Evolutionary conservation across 2,888 invertebrate species (phyloP), one percentile per base, ranked within the genome.

Genomic region (Drosophila glabriapex): DNA sequence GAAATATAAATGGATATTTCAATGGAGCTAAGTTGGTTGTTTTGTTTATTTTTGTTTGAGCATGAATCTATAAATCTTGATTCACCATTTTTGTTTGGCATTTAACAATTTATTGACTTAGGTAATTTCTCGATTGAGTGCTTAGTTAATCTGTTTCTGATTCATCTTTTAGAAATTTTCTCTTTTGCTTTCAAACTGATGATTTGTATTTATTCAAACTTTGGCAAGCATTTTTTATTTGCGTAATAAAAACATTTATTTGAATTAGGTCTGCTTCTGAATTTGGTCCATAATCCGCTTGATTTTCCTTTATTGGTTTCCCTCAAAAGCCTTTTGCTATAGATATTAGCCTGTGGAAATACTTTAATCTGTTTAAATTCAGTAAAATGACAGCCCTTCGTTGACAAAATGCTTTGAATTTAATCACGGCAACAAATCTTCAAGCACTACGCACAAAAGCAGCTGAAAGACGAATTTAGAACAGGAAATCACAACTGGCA

Each of bases 371-470:
- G 63, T 35, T 62, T 22, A 52, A 35, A 59, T 19, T 22, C 63
- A 61, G 58, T 74, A 55, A 74, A 70, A 55, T 62, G 61, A 65
- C 46, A 52, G 59, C 50, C 49, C 29, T 53, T 52, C 53, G 53
- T 63, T 60, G n/a, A n/a, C n/a, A 31, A 58, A 78, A 66, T 70
- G 75, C 68, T 78, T 75, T 78, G 61, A 75, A 75, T 75, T 78
- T 78, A 56, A 65, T 31, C 50, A 39, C 49, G 41, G 52, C 50
- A 70, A 41, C 50, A 65, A 43, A 43, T 39, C 33, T 39, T 46
- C 41, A 43, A n/a, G 7, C 35, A 22, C 22, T 1, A 22, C 22
- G 7, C n/a, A 39, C 22, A 14, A 14, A 16, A 58, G 14, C 39
- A 61, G 41, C 46, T 43, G 25, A 52, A 50, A 12, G 43, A 16